phyloP scores from a whole-genome alignment of 2,113 vertebrate genomes.

The Axis porcinus region DNA sequence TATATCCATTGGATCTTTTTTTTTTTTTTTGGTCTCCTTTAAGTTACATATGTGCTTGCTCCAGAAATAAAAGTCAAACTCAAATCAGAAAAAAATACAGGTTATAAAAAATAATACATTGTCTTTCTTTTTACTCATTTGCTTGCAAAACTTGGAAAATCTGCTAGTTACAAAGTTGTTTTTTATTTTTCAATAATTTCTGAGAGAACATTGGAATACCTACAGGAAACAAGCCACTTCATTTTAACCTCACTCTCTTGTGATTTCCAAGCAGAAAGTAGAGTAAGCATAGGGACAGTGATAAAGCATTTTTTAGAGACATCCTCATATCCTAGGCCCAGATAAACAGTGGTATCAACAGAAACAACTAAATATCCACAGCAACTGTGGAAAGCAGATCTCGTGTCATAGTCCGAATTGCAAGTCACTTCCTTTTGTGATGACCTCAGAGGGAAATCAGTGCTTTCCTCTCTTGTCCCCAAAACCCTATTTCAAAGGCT shows the following conservation, averaged over 20 bases:
- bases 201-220: background rate
- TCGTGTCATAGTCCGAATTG: background rate
- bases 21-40: background rate
- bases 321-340: background rate
- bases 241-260: background rate
- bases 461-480: background rate
- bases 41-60: background rate
- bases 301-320: background rate
- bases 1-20: background rate
- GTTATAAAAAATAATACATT: background rate
- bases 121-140: background rate
- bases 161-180: background rate
- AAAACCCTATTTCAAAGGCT: background rate
- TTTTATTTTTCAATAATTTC: constrained; percentile 13
- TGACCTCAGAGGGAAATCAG: background rate
- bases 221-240: background rate
- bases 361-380: background rate
- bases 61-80: constrained; percentile 24
- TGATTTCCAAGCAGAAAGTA: background rate
- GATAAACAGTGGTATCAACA: background rate
- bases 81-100: background rate
- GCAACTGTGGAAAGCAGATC: background rate
- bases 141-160: background rate
- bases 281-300: background rate
- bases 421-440: background rate